These are phyloP conservation scores for Agonopterix alstromeriana DNA, from an alignment of 2,888 invertebrate species.

Conservation along the genomic window DNA sequence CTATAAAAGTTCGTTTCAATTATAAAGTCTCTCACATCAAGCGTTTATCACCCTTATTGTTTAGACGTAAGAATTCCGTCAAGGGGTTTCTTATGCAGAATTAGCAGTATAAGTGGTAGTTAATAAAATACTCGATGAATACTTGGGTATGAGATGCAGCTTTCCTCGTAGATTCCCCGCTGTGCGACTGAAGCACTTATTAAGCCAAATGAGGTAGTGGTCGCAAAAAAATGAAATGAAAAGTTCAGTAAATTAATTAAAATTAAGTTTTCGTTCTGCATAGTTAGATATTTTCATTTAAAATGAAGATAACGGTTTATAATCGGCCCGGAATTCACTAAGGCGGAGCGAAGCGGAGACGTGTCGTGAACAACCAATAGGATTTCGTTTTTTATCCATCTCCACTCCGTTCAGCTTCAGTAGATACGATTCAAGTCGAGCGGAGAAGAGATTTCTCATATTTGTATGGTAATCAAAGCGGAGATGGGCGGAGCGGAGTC, in stretches of 20 bases:
- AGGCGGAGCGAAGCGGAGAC: too few species aligned
- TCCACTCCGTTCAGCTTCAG: too few species aligned
- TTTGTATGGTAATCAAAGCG: too few species aligned
- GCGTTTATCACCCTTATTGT: too few species aligned
- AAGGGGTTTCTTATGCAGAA: too few species aligned
- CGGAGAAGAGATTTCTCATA: too few species aligned
- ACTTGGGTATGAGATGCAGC: constrained; percentile 10
- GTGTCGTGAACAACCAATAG: background rate
- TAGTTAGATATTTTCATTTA: background rate
- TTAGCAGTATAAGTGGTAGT: constrained; percentile 10
- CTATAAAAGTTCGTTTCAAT: background rate
- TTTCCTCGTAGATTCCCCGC: constrained; percentile 18
- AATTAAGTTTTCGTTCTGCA: background rate
- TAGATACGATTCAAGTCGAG: too few species aligned
- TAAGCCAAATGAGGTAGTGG: constrained; percentile 21
- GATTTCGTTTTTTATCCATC: background rate
- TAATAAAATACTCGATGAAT: constrained; percentile 11
- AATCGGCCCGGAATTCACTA: background rate
- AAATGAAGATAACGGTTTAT: too few species aligned
- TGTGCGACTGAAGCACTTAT: constrained; percentile 29
- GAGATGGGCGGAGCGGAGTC: background rate
- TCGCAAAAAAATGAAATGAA: constrained; percentile 11
- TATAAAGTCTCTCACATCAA: too few species aligned
- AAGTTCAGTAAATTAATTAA: background rate
- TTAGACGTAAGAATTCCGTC: too few species aligned